Evolutionary conservation across 53 echinoderm and acorn worm genomes (phyloP), one percentile per base, ranked within the genome.

Genomic region (Luidia sarsii): DNA sequence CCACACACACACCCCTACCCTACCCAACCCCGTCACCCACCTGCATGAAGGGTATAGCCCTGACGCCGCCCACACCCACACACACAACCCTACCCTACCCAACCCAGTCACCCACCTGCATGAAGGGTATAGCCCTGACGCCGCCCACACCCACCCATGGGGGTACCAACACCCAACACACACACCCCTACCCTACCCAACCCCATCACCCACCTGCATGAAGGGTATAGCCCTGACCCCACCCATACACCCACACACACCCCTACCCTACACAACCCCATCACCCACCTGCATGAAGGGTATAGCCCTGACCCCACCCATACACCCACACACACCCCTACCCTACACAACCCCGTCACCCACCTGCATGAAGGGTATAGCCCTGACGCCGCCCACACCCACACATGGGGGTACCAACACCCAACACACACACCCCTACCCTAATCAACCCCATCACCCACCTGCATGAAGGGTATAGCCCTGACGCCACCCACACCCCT

Each of bases 331-430:
- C 48, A 93, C 97, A 16, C n/a, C n/a, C n/a, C n/a, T n/a, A n/a
- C n/a, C n/a, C n/a, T n/a, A n/a, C n/a, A n/a, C n/a, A n/a, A n/a
- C n/a, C n/a, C n/a, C n/a, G 18, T 46, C 20, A 71, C 85, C 59
- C 75, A 95, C 95, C 95, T 95, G 95, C 95, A 95, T 95, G 67
- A 92, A 95, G 75, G 93, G 97, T 48, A 96, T 96, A 48, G 97
- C 97, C 11, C 97, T 79, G 50, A 96, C 96, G 34, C 97, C 97
- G 38, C 97, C 97, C 22, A 96, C 97, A 56, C 86, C 86, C 75
- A n/a, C n/a, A n/a, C n/a, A n/a, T n/a, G n/a, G n/a, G n/a, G n/a
- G n/a, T n/a, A n/a, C n/a, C n/a, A n/a, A n/a, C n/a, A n/a, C n/a
- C n/a, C 13, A 13, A 43, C 7, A 43, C 16, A 14, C 50, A n/a